Percentiles rank a stretch among this genome's conserved stretches.
phyloP scores from a whole-genome alignment of 2,113 vertebrate genomes.

The Gymnogyps californianus region DNA sequence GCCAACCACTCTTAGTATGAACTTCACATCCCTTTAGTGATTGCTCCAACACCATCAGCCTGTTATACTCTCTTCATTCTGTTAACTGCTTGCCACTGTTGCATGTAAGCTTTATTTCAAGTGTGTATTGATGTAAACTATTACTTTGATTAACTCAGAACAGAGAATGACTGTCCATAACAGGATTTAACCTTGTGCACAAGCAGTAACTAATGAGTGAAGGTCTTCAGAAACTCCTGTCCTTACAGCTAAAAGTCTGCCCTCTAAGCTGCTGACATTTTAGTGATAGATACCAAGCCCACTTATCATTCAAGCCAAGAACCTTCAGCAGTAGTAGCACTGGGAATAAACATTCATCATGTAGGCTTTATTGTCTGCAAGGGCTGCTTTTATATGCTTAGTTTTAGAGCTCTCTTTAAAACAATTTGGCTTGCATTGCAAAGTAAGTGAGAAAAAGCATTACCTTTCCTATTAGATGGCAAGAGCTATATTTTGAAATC shows the following conservation, averaged over 20 bases:
- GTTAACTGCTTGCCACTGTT: neutral
- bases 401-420: slow-evolving; percentile 25
- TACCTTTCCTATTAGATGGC: neutral
- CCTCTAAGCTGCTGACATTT: slow-evolving; percentile 15
- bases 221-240: neutral
- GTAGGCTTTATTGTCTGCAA: slow-evolving; percentile 25
- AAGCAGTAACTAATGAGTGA: neutral
- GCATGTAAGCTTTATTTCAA: neutral
- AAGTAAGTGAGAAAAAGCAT: neutral
- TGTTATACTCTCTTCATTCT: neutral
- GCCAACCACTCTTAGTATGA: neutral
- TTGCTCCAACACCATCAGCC: neutral
- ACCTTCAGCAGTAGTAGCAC: neutral
- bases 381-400: slow-evolving; percentile 13
- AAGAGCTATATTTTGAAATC: neutral
- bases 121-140: neutral
- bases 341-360: slow-evolving; percentile 25
- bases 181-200: neutral
- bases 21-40: neutral
- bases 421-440: slow-evolving; percentile 14
- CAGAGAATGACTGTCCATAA: neutral
- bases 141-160: slow-evolving; percentile 2
- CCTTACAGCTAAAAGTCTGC: neutral
- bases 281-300: neutral
- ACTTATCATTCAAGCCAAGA: slow-evolving; percentile 26